Evolutionary conservation across 1,140 invertebrate species (phyloP), one percentile per base, ranked within the genome.

Genomic region (Drosophila nasuta): DNA sequence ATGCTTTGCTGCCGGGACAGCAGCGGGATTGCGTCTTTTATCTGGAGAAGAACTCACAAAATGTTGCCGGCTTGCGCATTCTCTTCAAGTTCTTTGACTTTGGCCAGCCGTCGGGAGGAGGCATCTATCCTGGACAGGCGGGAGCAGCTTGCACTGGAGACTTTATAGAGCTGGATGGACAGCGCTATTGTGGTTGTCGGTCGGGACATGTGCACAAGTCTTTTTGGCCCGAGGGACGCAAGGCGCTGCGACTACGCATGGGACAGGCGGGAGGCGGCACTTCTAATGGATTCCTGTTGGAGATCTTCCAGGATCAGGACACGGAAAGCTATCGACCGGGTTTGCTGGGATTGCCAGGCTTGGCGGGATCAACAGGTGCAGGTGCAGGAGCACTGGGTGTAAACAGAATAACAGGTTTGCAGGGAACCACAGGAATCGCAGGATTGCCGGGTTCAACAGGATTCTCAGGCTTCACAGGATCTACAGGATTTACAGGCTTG

Each of bases 21-120:
- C 83, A 91, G 35, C 77, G 91, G 4, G 93, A 94, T 35, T 95
- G 94, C 60, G 69, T 88, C n/a, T 94, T 94, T 59, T 92, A 93
- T 2, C 93, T 95, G 13, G 91, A 92, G 13, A 93, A 93, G 78
- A 88, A 82, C 5, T 93, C 93, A 0, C 82, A 87, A 0, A 93
- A 93, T 58, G 88, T 94, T 1, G 95, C 94, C 59, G 92, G 93
- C 2, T 15, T 95, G 2, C 91, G 94, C 38, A 90, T 95, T 2
- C 92, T 93, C 33, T 93, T 95, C 38, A 93, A 93, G 58, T 95
- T 93, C 77, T 95, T 95, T 62, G 94, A 94, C 72, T 89, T 94
- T 25, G 94, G 94, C 0, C 76, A 89, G 15, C 38, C 51, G 25
- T 35, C 54, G 1, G 60, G 52, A 5, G 58, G 15, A 2, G 13